Conservation (phyloP, 2,113 vertebrate genomes). For the Tangachromis dhanisi region DNA sequence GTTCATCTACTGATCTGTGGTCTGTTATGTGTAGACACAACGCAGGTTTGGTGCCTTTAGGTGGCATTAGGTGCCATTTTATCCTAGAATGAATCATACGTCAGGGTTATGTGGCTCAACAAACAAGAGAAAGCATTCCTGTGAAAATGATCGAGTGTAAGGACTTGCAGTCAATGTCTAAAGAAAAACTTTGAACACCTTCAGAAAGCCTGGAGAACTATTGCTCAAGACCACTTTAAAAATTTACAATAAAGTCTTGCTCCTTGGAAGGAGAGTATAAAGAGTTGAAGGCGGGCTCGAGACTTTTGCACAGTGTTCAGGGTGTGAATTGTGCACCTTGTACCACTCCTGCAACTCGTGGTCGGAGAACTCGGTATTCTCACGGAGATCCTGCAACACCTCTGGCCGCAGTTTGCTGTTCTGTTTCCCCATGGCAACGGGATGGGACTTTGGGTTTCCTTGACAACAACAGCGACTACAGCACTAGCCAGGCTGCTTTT, state of each 20-base stretch:
- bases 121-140: neutral
- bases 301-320: neutral
- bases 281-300: neutral
- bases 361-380: conserved; percentile 97
- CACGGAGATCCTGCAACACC: conserved; percentile 96
- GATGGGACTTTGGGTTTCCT: conserved; percentile 43
- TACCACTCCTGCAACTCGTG: conserved; percentile 99
- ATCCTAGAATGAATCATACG: neutral
- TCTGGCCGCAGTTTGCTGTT: conserved; percentile 98
- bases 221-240: neutral
- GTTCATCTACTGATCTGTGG: neutral
- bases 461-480: conserved; percentile 20
- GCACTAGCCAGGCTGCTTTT: conserved; percentile 45
- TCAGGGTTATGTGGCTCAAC: neutral
- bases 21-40: neutral
- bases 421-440: conserved; percentile 89
- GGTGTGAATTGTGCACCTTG: conserved; percentile 63
- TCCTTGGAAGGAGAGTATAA: neutral
- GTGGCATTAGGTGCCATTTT: neutral
- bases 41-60: neutral
- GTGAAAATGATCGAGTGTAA: neutral
- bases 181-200: neutral
- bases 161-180: neutral
- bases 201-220: neutral
- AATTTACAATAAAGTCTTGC: neutral